Conservation (phyloP, 2,113 vertebrate genomes). For the Rallus limicola region DNA sequence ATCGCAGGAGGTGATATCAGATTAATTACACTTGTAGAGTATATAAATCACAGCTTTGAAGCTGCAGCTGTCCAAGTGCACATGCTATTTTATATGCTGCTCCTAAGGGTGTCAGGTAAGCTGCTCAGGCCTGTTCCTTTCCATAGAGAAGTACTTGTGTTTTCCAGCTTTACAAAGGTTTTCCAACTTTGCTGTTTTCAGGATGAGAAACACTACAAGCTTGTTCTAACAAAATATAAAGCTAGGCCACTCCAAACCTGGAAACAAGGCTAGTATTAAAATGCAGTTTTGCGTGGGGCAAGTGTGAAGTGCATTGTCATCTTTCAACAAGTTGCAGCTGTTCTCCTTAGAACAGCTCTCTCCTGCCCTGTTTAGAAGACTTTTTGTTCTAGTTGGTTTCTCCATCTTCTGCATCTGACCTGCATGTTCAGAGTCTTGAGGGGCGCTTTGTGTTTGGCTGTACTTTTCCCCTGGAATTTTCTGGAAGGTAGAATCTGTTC, state of each 20-base stretch:
- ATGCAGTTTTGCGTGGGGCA: rapidly evolving
- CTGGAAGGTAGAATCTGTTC: background rate
- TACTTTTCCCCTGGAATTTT: background rate
- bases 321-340: background rate
- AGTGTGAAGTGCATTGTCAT: too few relatives aligned
- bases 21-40: background rate
- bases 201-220: background rate
- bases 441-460: background rate
- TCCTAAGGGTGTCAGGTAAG: background rate
- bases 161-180: background rate
- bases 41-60: background rate
- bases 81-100: background rate
- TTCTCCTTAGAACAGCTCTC: background rate
- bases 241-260: background rate
- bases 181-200: background rate
- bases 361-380: background rate
- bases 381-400: background rate
- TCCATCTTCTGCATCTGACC: background rate
- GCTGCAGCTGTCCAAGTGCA: background rate
- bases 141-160: rapidly evolving
- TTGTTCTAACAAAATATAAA: background rate
- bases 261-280: background rate
- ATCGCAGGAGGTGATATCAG: background rate
- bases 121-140: background rate
- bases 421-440: background rate